These are phyloP conservation scores for Aphis craccivora DNA, from an alignment of 1,140 invertebrate genomes.

Conservation along the genomic window DNA sequence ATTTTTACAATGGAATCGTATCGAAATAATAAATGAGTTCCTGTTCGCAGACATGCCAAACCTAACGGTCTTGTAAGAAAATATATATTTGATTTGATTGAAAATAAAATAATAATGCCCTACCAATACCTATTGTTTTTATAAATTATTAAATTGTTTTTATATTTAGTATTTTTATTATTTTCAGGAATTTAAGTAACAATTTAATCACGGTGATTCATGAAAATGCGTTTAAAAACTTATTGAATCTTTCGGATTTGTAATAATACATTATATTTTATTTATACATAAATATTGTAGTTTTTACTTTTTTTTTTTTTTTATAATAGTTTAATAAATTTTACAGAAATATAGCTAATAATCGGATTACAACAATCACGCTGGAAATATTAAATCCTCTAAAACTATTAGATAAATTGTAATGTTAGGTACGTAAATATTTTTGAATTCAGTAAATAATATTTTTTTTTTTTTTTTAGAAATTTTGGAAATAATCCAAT, in stretches of 20 bases:
- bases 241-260: background rate
- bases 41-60: background rate
- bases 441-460: background rate
- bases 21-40: constrained; percentile 31
- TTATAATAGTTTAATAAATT: background rate
- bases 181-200: constrained; percentile 37
- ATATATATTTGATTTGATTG: background rate
- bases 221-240: constrained; percentile 27
- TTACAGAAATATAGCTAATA: constrained; percentile 41
- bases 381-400: background rate
- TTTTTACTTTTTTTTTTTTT: background rate
- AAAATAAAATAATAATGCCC: background rate
- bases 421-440: background rate
- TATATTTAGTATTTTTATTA: background rate
- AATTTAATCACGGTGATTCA: background rate
- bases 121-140: no score
- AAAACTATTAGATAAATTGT: constrained; percentile 21
- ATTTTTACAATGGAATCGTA: background rate
- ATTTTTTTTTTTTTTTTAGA: background rate
- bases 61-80: constrained; percentile 27
- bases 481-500: constrained; percentile 34
- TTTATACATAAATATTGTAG: background rate
- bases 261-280: background rate
- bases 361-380: background rate
- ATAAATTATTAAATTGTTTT: background rate